Evolutionary conservation across 2,888 invertebrate species (phyloP).

Genomic region (Netelia inedita): DNA sequence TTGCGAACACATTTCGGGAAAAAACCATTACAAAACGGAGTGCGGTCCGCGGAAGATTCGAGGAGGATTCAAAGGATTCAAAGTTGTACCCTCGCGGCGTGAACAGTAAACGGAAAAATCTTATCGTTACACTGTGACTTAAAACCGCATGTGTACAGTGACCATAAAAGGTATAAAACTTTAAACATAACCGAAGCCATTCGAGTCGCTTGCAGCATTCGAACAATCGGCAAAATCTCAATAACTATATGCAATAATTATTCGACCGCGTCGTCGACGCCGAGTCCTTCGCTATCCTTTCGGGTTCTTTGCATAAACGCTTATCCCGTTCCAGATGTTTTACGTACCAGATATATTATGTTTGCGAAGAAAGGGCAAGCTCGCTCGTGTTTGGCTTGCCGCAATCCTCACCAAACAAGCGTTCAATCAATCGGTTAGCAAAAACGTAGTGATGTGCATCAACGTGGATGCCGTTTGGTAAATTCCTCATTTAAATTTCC

Average conservation of each 20-base stretch:
- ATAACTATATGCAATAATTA: neutral
- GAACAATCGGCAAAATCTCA: neutral
- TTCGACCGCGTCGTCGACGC: neutral
- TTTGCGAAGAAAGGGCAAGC: conserved; percentile 57
- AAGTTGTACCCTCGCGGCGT: neutral
- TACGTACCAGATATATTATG: conserved; percentile 68
- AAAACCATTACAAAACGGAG: conserved; percentile 26
- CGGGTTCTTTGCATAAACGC: conserved; percentile 81
- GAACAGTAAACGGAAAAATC: neutral
- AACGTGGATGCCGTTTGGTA: conserved; percentile 69
- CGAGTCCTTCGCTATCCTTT: neutral
- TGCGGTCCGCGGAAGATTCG: neutral
- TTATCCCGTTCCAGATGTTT: conserved; percentile 89
- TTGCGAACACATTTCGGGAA: conserved; percentile 32
- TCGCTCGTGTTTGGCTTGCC: conserved; percentile 74
- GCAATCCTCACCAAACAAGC: conserved; percentile 66
- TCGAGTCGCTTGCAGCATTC: neutral
- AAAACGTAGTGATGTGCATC: conserved; percentile 45
- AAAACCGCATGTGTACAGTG: neutral
- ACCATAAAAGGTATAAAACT: conserved; percentile 18
- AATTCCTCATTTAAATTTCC: neutral
- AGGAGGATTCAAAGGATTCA: conserved; percentile 9
- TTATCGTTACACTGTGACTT: neutral
- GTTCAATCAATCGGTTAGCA: conserved; percentile 63
- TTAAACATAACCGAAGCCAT: neutral